These are phyloP conservation scores for Glomeris maerens DNA, from an alignment of 1,140 invertebrate genomes.

Conservation along the genomic window DNA sequence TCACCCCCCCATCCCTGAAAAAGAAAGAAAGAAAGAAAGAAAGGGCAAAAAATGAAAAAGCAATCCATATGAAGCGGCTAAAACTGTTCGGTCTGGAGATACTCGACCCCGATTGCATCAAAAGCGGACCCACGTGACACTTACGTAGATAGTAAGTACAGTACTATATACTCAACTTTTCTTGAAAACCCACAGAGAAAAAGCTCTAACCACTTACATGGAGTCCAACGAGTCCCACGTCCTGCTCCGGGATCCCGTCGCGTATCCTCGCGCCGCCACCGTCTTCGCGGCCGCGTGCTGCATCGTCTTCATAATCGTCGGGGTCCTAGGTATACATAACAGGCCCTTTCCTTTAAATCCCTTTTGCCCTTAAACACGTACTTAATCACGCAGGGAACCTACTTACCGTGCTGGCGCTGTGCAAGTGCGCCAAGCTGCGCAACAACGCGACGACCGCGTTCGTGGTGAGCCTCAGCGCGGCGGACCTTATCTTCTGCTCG, in stretches of 20 bases:
- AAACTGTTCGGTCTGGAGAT: not conserved
- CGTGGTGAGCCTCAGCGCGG: slow-evolving; percentile 66
- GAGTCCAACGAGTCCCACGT: not conserved
- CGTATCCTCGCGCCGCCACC: slow-evolving; percentile 53
- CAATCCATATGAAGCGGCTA: too few relatives aligned
- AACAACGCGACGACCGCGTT: slow-evolving; percentile 73
- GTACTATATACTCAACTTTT: too few relatives aligned
- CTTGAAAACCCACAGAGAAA: too few relatives aligned
- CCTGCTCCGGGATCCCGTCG: not conserved
- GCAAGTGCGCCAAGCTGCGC: slow-evolving; percentile 55
- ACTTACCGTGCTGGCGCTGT: slow-evolving; percentile 57
- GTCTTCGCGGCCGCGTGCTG: slow-evolving; percentile 58
- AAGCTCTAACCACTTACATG: too few relatives aligned
- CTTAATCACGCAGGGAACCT: slow-evolving; percentile 49
- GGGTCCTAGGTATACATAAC: slow-evolving; percentile 47
- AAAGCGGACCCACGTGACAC: not conserved
- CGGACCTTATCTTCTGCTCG: slow-evolving; percentile 68
- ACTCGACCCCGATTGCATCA: not conserved
- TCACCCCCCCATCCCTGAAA: too few relatives aligned
- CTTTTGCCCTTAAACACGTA: not conserved
- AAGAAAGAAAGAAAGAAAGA: too few relatives aligned
- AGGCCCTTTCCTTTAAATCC: not conserved
- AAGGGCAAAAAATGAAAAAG: too few relatives aligned
- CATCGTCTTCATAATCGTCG: slow-evolving; percentile 58
- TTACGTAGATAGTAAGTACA: not conserved